phyloP scores from a whole-genome alignment of 2,113 vertebrate genomes.

The Bufo gargarizans region DNA sequence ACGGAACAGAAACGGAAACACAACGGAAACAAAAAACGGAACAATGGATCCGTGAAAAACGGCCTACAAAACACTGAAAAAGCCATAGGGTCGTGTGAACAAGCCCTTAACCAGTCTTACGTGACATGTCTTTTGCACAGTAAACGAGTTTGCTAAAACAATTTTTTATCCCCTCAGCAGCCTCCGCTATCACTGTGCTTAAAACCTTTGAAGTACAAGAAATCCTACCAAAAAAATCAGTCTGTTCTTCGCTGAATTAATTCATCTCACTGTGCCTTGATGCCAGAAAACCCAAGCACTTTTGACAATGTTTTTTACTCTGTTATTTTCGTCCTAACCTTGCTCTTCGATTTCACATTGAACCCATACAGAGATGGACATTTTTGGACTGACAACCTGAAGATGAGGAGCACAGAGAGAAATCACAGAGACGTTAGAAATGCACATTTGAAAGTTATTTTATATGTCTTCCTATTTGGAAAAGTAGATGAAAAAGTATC shows the following conservation, averaged over 20 bases:
- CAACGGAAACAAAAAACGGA: too few relatives aligned
- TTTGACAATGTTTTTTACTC: not conserved
- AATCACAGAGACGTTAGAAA: not conserved
- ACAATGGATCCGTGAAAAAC: too few relatives aligned
- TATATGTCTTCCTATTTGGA: not conserved
- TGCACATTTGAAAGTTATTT: not conserved
- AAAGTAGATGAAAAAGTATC: not conserved
- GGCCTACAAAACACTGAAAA: too few relatives aligned
- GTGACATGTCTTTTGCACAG: not conserved
- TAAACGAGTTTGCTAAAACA: slow-evolving; percentile 1
- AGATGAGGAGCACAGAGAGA: not conserved
- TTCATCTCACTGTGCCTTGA: not conserved
- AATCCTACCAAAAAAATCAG: slow-evolving; percentile 24
- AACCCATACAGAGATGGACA: not conserved
- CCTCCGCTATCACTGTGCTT: slow-evolving; percentile 15
- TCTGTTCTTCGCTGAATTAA: not conserved
- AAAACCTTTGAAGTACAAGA: slow-evolving; percentile 39
- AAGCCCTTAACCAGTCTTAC: not conserved
- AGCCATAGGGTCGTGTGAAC: too few relatives aligned
- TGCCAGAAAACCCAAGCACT: not conserved
- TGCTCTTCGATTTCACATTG: not conserved
- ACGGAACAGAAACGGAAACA: too few relatives aligned
- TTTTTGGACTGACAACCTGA: not conserved
- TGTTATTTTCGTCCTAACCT: not conserved
- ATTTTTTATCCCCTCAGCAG: not conserved